These are phyloP conservation scores for Petromus typicus DNA, from an alignment of 2,113 vertebrate genomes.

Conservation along the genomic window DNA sequence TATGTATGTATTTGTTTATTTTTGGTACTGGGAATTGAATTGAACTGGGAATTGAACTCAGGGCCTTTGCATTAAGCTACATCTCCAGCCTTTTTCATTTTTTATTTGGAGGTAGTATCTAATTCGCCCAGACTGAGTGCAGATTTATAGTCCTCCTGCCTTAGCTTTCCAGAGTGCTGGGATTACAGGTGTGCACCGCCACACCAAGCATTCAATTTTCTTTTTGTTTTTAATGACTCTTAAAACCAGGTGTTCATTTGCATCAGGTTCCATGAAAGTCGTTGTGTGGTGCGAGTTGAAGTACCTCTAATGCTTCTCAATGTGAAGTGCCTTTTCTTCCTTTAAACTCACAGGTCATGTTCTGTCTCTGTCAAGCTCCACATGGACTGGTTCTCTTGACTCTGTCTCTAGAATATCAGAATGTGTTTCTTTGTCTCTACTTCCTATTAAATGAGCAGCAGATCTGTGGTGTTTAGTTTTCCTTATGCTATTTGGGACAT, in stretches of 20 bases:
- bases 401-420: neutral
- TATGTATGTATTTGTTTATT: too few species aligned
- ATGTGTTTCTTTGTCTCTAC: neutral
- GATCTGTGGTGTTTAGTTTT: neutral
- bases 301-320: neutral
- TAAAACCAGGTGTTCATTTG: neutral
- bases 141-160: too few species aligned
- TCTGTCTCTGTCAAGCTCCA: neutral
- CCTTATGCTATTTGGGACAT: neutral
- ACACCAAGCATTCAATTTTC: neutral
- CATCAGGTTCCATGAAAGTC: neutral
- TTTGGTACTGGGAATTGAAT: too few species aligned
- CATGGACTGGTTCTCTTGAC: neutral
- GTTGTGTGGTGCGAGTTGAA: neutral
- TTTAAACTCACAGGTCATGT: neutral
- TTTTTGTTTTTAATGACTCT: neutral
- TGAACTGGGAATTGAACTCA: too few species aligned
- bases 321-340: neutral
- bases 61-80: too few species aligned
- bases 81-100: too few species aligned
- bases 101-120: too few species aligned
- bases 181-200: neutral
- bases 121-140: too few species aligned
- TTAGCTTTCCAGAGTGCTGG: too few species aligned
- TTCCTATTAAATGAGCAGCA: neutral